Conservation (phyloP, 2,797 vertebrate species). For the Cottoperca gobio region DNA sequence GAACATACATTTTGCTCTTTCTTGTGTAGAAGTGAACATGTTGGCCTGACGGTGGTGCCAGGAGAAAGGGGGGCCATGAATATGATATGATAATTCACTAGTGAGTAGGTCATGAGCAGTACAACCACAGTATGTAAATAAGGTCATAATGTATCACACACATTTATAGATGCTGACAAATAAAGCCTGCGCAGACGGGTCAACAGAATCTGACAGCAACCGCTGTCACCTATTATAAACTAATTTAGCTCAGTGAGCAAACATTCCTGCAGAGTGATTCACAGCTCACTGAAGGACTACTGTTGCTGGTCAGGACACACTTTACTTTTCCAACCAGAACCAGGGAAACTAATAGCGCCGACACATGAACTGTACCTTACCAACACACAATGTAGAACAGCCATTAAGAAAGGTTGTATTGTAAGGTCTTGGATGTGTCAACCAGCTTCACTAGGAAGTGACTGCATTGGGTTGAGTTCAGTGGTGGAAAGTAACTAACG, state of each 20-base stretch:
- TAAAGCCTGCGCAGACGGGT: constrained; percentile 12
- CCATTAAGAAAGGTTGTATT: background rate
- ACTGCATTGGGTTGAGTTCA: background rate
- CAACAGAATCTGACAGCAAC: constrained; percentile 39
- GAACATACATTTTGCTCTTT: background rate
- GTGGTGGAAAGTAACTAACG: background rate
- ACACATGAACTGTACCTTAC: background rate
- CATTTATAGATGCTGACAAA: constrained; percentile 29
- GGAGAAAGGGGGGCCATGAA: background rate
- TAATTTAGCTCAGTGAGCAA: constrained; percentile 53
- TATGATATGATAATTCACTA: background rate
- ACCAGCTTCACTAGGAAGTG: constrained; percentile 1
- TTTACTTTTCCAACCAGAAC: background rate
- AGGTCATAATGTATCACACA: background rate
- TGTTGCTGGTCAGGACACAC: constrained; percentile 29
- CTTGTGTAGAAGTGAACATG: background rate
- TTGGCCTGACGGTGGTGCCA: background rate
- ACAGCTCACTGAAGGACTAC: constrained; percentile 21
- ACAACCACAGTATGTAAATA: background rate
- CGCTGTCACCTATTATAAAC: constrained; percentile 45
- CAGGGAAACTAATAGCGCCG: background rate
- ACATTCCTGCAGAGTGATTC: constrained; percentile 59
- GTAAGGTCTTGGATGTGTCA: background rate
- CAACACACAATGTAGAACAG: too few species aligned
- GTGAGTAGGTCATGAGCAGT: background rate